Percentiles rank a stretch among this genome's conserved stretches.
These are phyloP conservation scores for Mionectes macconnelli DNA, from an alignment of 2,113 vertebrate genomes.

Conservation along the genomic window DNA sequence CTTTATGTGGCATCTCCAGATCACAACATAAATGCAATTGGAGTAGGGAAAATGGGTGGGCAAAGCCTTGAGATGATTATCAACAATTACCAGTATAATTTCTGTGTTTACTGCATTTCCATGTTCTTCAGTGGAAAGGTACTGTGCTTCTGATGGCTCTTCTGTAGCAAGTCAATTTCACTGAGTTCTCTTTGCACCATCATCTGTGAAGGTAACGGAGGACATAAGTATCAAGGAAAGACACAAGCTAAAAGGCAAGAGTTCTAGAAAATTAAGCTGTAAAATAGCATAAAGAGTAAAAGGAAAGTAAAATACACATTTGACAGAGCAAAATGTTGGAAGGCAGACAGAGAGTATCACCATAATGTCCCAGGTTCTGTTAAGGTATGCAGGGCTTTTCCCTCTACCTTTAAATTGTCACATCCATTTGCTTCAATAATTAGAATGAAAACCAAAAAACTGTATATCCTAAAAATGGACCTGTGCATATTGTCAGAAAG, in stretches of 20 bases:
- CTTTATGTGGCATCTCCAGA: not conserved
- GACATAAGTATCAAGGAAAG: not conserved
- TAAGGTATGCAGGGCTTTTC: not conserved
- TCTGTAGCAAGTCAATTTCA: rapidly evolving
- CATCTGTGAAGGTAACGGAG: not conserved
- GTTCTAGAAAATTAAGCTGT: not conserved
- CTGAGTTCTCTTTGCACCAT: not conserved
- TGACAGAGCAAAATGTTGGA: not conserved
- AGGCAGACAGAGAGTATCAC: not conserved
- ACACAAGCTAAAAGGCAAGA: not conserved
- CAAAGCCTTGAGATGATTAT: not conserved
- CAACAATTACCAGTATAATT: not conserved
- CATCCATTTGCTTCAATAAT: not conserved
- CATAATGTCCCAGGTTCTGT: not conserved
- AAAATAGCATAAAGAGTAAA: not conserved
- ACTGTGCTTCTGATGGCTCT: not conserved
- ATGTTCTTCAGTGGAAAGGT: not conserved
- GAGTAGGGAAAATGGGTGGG: not conserved
- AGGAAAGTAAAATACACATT: not conserved
- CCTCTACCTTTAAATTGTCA: not conserved
- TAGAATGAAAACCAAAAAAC: not conserved
- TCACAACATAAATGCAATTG: not conserved
- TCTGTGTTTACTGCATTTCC: not conserved
- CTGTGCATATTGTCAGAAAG: not conserved
- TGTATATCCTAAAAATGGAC: not conserved